Conservation (phyloP, 2,888 invertebrate genomes). For the Hypena proboscidalis region DNA sequence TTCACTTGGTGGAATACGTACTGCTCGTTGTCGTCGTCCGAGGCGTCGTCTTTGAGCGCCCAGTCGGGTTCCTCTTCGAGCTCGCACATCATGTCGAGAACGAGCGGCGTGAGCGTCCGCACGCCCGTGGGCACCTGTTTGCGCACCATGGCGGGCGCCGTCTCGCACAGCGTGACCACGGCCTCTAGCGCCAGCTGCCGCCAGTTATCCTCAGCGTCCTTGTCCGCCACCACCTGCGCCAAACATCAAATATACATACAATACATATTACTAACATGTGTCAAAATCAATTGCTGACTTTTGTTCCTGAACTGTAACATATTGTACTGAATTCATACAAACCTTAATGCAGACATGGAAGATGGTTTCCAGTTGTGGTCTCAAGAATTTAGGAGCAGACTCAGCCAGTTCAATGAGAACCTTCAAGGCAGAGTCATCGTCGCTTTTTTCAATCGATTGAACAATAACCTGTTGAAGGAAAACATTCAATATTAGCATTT, state of each 20-base stretch:
- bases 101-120: constrained; percentile 91
- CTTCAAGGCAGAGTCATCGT: constrained; percentile 96
- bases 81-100: constrained; percentile 97
- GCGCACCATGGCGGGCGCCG: constrained; percentile 98
- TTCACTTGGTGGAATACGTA: no score
- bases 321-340: constrained; percentile 9
- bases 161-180: constrained; percentile 94
- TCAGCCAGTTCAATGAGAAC: constrained; percentile 97
- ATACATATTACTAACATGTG: no score
- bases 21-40: constrained; percentile 96
- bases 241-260: not conserved
- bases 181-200: constrained; percentile 96
- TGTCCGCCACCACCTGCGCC: constrained; percentile 87
- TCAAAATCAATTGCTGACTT: no score
- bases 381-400: constrained; percentile 95
- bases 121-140: constrained; percentile 95
- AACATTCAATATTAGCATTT: no score
- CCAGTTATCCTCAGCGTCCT: constrained; percentile 92
- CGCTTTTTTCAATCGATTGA: constrained; percentile 92
- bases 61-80: constrained; percentile 96
- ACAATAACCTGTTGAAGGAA: constrained; percentile 86
- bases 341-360: constrained; percentile 79
- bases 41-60: constrained; percentile 93
- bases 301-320: not conserved
- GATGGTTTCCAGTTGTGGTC: constrained; percentile 93